phyloP scores from a whole-genome alignment of 2,888 invertebrate species.

The Apoda limacodes region DNA sequence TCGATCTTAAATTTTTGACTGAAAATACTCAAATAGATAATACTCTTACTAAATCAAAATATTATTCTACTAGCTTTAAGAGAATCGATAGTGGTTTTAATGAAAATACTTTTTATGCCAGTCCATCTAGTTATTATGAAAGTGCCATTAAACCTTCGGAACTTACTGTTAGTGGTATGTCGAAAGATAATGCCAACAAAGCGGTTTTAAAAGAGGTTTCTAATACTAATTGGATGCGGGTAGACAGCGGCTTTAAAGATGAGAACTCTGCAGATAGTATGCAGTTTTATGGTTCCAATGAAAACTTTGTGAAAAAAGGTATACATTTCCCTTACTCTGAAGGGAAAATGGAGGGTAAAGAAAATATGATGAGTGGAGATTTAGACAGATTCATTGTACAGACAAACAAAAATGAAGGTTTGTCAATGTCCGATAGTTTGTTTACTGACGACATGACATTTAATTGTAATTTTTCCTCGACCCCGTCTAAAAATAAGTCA shows the following conservation, averaged over 20 bases:
- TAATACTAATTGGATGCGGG: constrained; percentile 58
- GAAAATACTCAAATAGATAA: constrained; percentile 44
- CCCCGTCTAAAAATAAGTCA: constrained; percentile 57
- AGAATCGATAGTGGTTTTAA: constrained; percentile 57
- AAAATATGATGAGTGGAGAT: constrained; percentile 38
- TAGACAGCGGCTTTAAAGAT: constrained; percentile 61
- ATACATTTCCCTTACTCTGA: constrained; percentile 36
- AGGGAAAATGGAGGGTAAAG: constrained; percentile 41
- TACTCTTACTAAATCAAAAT: constrained; percentile 33
- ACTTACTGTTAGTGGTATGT: constrained; percentile 44
- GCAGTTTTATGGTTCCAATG: constrained; percentile 39
- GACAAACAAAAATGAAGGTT: constrained; percentile 39
- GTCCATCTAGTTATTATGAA: constrained; percentile 59
- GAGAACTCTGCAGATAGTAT: constrained; percentile 50
- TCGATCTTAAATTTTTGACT: constrained; percentile 63
- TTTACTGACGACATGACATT: constrained; percentile 57
- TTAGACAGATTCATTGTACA: constrained; percentile 39
- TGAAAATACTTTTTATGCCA: constrained; percentile 52
- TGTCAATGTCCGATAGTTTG: constrained; percentile 60
- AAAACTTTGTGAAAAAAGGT: constrained; percentile 30
- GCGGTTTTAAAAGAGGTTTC: constrained; percentile 52
- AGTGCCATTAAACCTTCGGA: constrained; percentile 66
- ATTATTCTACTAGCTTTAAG: constrained; percentile 46
- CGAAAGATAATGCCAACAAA: constrained; percentile 33
- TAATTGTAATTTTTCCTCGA: constrained; percentile 59